These are phyloP conservation scores for Petrocephalus sullivani DNA, from an alignment of 2,797 vertebrate genomes.

Conservation along the genomic window DNA sequence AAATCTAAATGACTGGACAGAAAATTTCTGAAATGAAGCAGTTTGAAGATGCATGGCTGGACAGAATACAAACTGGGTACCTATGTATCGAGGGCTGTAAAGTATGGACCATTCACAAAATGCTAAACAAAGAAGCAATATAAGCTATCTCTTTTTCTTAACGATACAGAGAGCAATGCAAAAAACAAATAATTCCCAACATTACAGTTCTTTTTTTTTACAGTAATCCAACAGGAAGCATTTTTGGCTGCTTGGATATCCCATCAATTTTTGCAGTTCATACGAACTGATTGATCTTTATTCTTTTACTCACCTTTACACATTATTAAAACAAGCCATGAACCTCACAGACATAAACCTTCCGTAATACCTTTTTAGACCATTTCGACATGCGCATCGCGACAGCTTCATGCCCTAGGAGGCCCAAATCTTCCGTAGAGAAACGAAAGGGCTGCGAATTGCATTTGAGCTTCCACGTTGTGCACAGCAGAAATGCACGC, in stretches of 20 bases:
- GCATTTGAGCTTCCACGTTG: not conserved
- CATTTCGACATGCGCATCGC: not conserved
- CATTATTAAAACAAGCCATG: not conserved
- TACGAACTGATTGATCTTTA: not conserved
- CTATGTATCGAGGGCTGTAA: not conserved
- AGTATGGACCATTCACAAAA: not conserved
- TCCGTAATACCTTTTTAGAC: not conserved
- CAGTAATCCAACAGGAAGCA: not conserved
- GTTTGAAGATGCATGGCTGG: not conserved
- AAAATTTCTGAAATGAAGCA: not conserved
- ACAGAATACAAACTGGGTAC: not conserved
- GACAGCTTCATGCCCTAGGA: not conserved
- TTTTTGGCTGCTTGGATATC: not conserved
- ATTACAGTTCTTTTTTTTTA: not conserved
- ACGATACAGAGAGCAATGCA: not conserved
- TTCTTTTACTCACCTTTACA: not conserved
- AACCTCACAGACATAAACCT: not conserved
- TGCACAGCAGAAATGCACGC: not conserved
- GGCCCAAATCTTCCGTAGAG: not conserved
- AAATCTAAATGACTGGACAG: not conserved
- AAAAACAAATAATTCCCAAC: not conserved
- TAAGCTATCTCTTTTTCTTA: not conserved
- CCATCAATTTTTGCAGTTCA: not conserved
- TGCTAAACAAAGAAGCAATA: not conserved
- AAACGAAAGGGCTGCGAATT: not conserved